These are phyloP conservation scores for Heterodera carotae DNA, from an alignment of 1,140 invertebrate species.

Conservation along the genomic window DNA sequence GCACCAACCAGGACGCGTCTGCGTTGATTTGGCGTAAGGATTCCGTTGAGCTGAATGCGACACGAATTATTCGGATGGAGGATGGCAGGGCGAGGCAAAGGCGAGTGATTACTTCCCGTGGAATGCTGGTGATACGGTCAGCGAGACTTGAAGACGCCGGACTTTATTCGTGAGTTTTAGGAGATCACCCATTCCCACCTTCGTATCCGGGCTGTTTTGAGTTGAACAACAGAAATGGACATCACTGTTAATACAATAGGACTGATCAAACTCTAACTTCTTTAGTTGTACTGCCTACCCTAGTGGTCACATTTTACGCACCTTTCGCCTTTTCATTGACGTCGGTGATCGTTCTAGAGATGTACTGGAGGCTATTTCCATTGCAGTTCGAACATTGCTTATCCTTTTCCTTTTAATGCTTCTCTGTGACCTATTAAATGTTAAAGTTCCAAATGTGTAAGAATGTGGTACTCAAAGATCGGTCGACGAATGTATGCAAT, in stretches of 20 bases:
- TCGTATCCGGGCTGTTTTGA: too few relatives aligned
- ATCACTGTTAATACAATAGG: background rate
- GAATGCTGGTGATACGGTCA: background rate
- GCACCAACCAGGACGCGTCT: slow-evolving; percentile 20
- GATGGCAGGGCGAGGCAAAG: slow-evolving; percentile 8
- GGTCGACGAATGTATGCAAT: too few relatives aligned
- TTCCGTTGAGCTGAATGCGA: slow-evolving; percentile 17
- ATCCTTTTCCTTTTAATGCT: background rate
- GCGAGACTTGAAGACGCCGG: slow-evolving; percentile 8
- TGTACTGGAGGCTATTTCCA: background rate
- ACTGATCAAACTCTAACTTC: background rate
- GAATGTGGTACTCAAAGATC: too few relatives aligned
- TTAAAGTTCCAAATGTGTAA: background rate
- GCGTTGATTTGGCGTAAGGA: slow-evolving; percentile 20
- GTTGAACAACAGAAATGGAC: background rate
- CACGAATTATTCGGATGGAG: background rate
- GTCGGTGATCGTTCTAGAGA: background rate
- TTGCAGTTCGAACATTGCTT: background rate
- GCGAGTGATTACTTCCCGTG: slow-evolving; percentile 7
- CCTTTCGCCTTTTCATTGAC: slow-evolving; percentile 7
- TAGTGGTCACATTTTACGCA: slow-evolving; percentile 28
- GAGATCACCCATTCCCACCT: background rate
- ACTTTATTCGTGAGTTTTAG: slow-evolving; percentile 19
- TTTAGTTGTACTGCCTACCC: slow-evolving; percentile 13
- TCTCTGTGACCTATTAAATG: background rate